Conservation (phyloP, 2,113 vertebrate genomes). For the Tor tambroides region DNA sequence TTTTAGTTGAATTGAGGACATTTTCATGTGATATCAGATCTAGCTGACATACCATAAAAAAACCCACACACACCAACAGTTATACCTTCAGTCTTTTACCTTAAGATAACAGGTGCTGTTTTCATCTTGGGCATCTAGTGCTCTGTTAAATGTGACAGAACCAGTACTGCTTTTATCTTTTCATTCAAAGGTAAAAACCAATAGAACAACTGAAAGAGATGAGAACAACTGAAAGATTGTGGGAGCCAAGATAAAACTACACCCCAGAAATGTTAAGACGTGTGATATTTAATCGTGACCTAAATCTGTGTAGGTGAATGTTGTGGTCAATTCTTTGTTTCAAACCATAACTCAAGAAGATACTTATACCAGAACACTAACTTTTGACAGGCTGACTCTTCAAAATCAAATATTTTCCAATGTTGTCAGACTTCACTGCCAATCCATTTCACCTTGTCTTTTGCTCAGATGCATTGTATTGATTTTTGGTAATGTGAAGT, state of each 20-base stretch:
- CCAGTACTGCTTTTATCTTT: neutral
- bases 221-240: constrained; percentile 9
- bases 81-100: neutral
- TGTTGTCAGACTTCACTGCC: neutral
- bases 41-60: neutral
- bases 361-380: neutral
- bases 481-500: constrained; percentile 27
- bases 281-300: neutral
- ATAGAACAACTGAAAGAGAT: neutral
- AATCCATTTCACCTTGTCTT: neutral
- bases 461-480: neutral
- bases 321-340: neutral
- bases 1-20: neutral
- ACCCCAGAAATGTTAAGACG: neutral
- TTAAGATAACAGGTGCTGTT: neutral
- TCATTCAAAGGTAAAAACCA: neutral
- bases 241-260: neutral
- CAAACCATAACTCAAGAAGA: neutral
- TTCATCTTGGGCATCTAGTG: neutral
- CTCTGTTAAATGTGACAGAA: neutral
- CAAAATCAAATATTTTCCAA: neutral
- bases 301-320: neutral
- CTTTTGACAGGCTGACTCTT: neutral
- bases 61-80: neutral
- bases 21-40: neutral